Evolutionary conservation across 1,140 invertebrate species (phyloP), one percentile per base, ranked within the genome.

Genomic region (Nasonia vitripennis): DNA sequence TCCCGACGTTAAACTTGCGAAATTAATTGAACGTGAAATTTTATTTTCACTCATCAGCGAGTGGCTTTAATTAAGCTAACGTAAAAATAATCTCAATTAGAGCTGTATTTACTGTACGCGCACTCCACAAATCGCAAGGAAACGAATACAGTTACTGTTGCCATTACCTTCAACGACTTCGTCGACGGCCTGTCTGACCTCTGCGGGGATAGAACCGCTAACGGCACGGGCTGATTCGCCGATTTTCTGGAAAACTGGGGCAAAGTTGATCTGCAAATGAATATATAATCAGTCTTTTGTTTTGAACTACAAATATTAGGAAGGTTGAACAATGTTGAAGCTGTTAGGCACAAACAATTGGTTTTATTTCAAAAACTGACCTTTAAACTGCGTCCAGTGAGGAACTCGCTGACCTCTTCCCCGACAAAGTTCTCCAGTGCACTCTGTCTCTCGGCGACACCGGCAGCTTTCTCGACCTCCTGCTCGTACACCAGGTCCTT

Each of bases 381-480:
- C 90, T 89, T 91, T 12, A 93, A 83, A 78, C 94, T 95, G 73
- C 95, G 93, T 89, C 95, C 94, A 71, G 93, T 92, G 55, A 96
- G 92, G 92, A 96, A 95, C 51, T 93, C 93, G 78, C 92, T 91
- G 37, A 93, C 93, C 83, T 94, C 93, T n/a, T 94, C 93, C 83
- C 93, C 90, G 71, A 95, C 92, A 85, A 95, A 96, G 85, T 93
- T 94, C 89, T 95, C 95, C 77, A 96, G 92, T 83, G 94, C 93
- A 37, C 91, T 91, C 89, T 95, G 95, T 85, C 95, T 93, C 10
- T 94, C 93, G 37, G 93, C 91, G 17, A 95, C 92, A 86, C 91
- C 92, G 34, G 89, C 89, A 17, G 95, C 94, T 1, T 91, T 88
- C 75, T 94, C 93, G 27, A 94, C 92, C 83, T 93, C 91, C 84